Conservation (phyloP, 2,888 invertebrate species). For the Uloborus plumipes region DNA sequence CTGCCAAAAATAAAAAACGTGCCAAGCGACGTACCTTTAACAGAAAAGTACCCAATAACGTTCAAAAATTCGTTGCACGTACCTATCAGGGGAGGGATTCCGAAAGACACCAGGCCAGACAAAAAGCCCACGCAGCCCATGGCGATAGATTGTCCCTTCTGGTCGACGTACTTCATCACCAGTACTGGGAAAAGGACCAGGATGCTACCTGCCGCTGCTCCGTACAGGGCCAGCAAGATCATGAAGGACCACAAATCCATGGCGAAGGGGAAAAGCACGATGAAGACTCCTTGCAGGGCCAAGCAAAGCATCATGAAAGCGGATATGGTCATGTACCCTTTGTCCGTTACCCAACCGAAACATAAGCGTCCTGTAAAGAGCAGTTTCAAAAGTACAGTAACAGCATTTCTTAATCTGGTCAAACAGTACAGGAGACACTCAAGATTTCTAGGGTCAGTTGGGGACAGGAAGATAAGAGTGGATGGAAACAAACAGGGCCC, state of each 20-base stretch:
- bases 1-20: too few species aligned
- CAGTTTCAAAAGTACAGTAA: too few species aligned
- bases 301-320: slow-evolving; percentile 6
- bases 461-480: too few species aligned
- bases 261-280: slow-evolving; percentile 10
- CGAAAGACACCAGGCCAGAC: slow-evolving; percentile 24
- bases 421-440: too few species aligned
- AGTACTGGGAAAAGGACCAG: slow-evolving; percentile 14
- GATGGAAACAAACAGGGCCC: too few species aligned
- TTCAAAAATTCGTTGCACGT: not conserved
- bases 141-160: slow-evolving; percentile 13
- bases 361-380: slow-evolving; percentile 9
- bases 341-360: slow-evolving; percentile 34
- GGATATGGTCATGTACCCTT: slow-evolving; percentile 7
- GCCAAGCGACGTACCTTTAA: too few species aligned
- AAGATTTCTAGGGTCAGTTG: too few species aligned
- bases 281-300: not conserved
- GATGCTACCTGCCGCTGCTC: slow-evolving; percentile 9
- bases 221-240: slow-evolving; percentile 5
- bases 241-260: not conserved
- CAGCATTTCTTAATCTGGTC: too few species aligned
- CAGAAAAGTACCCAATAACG: too few species aligned
- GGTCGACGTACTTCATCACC: slow-evolving; percentile 9
- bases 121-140: slow-evolving; percentile 26
- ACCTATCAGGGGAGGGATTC: slow-evolving; percentile 23